These are phyloP conservation scores for Copidosoma aretas DNA, from an alignment of 2,888 invertebrate genomes.

Conservation along the genomic window DNA sequence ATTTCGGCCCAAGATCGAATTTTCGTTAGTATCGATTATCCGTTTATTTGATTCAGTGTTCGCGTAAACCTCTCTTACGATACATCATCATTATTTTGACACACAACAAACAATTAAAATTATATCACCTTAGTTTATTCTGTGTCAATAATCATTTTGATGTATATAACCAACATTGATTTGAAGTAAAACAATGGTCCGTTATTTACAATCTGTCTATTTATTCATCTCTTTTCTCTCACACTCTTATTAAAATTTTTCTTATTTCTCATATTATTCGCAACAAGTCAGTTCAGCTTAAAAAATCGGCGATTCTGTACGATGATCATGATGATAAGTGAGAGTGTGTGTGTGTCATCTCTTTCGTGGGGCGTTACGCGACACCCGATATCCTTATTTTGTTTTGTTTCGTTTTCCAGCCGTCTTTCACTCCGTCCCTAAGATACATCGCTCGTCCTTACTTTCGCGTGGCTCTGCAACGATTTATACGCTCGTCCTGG, in stretches of 20 bases:
- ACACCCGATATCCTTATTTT: slow-evolving; percentile 35
- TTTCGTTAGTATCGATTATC: slow-evolving; percentile 23
- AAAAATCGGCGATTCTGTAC: slow-evolving; percentile 32
- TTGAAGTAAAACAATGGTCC: slow-evolving; percentile 37
- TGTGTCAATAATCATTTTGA: slow-evolving; percentile 27
- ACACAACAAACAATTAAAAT: slow-evolving; percentile 37
- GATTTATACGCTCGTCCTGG: slow-evolving; percentile 25
- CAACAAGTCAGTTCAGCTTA: slow-evolving; percentile 34
- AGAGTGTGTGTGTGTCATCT: slow-evolving; percentile 2
- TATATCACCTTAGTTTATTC: slow-evolving; percentile 38
- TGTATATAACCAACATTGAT: slow-evolving; percentile 30
- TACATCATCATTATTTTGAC: slow-evolving; percentile 19
- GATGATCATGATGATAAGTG: background rate
- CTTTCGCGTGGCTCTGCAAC: slow-evolving; percentile 37
- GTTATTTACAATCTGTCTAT: slow-evolving; percentile 41
- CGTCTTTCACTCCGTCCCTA: slow-evolving; percentile 31
- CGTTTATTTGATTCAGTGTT: slow-evolving; percentile 13
- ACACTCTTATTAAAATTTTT: slow-evolving; percentile 23
- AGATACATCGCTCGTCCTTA: slow-evolving; percentile 34
- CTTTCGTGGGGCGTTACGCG: slow-evolving; percentile 20
- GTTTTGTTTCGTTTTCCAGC: background rate
- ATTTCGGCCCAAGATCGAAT: slow-evolving; percentile 21
- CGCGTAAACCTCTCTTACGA: slow-evolving; percentile 22
- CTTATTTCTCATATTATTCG: slow-evolving; percentile 32
- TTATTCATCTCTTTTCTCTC: slow-evolving; percentile 21